Evolutionary conservation across 2,888 invertebrate species (phyloP).

Genomic region (Arenicola marina): DNA sequence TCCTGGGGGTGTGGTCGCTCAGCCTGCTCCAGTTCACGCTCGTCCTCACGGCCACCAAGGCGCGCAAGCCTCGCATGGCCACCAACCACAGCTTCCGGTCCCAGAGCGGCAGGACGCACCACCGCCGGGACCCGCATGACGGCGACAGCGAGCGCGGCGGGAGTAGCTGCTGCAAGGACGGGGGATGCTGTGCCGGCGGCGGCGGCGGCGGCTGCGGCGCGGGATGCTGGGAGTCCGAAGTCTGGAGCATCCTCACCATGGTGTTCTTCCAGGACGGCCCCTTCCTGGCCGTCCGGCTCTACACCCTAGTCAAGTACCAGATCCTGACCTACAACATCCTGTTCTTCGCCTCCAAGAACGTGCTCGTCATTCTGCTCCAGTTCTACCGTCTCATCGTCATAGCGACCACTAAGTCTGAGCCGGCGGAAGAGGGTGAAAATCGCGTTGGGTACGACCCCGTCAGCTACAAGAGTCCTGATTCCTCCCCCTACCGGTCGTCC

Average conservation of each 20-base stretch:
- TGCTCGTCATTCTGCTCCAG: constrained; percentile 42
- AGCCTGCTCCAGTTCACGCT: constrained; percentile 57
- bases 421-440: too few relatives aligned
- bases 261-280: constrained; percentile 63
- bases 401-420: too few relatives aligned
- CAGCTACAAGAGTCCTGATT: too few relatives aligned
- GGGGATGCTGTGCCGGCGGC: background rate
- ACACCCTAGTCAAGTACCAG: constrained; percentile 42
- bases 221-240: constrained; percentile 47
- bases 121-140: too few relatives aligned
- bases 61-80: constrained; percentile 42
- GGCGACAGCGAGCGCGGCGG: background rate
- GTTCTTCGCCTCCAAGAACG: constrained; percentile 54
- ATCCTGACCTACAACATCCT: constrained; percentile 52
- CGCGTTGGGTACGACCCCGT: too few relatives aligned
- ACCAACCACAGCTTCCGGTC: background rate
- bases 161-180: constrained; percentile 4
- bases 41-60: constrained; percentile 53
- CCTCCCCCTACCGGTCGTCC: too few relatives aligned
- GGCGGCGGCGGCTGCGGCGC: background rate
- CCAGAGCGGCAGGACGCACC: background rate
- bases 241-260: constrained; percentile 62
- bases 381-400: constrained; percentile 43
- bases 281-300: constrained; percentile 55
- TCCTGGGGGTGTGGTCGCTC: constrained; percentile 54